Conservation (phyloP, 2,113 vertebrate genomes). For the Pipra filicauda region DNA sequence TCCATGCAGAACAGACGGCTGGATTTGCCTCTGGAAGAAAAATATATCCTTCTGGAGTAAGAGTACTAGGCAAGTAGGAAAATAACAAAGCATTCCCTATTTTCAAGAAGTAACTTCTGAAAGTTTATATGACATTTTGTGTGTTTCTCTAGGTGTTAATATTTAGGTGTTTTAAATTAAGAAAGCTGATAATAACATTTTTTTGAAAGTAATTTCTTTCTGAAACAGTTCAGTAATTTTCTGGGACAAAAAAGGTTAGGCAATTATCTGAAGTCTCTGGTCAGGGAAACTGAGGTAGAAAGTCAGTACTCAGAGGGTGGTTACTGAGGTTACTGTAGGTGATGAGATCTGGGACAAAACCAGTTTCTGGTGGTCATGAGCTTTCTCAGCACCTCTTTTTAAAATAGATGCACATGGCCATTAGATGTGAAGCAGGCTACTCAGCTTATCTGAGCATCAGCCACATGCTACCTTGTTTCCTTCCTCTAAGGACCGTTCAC, state of each 20-base stretch:
- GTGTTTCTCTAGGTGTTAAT: neutral
- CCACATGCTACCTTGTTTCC: fast-evolving
- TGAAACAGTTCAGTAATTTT: neutral
- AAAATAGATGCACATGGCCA: fast-evolving
- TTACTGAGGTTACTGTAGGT: neutral
- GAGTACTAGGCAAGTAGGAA: neutral
- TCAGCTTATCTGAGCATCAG: neutral
- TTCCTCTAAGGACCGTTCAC: neutral
- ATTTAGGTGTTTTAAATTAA: neutral
- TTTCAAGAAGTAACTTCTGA: neutral
- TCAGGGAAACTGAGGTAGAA: neutral
- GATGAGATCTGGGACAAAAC: neutral
- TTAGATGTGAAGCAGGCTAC: neutral
- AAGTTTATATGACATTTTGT: neutral
- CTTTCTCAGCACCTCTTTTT: neutral
- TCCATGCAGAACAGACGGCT: neutral
- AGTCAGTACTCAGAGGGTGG: neutral
- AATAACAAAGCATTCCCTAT: neutral
- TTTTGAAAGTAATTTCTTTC: neutral
- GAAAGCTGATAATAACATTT: neutral
- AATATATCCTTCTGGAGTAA: neutral
- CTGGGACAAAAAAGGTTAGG: neutral
- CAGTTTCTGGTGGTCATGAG: neutral
- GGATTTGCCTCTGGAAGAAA: neutral
- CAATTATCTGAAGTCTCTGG: neutral